phyloP scores from a whole-genome alignment of 1,140 invertebrate species.

The Papilio aristodemus region DNA sequence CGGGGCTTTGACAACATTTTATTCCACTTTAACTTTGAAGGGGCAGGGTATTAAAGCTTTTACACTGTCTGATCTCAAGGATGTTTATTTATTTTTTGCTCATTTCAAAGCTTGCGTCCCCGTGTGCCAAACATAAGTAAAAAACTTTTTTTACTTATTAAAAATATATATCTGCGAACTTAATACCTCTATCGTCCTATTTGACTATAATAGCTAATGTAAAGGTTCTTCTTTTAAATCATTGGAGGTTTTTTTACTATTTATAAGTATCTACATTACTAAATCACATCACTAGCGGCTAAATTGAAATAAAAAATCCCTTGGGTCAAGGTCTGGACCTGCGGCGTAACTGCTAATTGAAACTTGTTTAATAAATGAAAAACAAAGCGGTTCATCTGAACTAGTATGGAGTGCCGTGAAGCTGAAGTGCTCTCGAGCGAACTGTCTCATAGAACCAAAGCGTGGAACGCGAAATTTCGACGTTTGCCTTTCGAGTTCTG shows the following conservation, averaged over 20 bases:
- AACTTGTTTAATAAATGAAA: neutral
- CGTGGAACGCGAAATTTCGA: conserved; percentile 18
- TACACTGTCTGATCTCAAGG: conserved; percentile 6
- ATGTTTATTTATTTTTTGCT: conserved; percentile 20
- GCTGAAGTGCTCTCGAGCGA: conserved; percentile 4
- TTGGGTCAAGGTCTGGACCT: no score
- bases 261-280: no score
- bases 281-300: no score
- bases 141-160: no score
- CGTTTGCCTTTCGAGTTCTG: conserved; percentile 24
- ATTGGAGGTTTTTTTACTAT: no score
- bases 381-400: neutral
- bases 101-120: conserved; percentile 6
- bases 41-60: conserved; percentile 20
- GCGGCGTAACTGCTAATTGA: neutral
- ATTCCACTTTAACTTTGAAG: conserved; percentile 29
- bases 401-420: neutral
- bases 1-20: conserved; percentile 23
- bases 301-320: no score
- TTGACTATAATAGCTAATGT: no score
- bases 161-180: no score
- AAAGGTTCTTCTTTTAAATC: no score
- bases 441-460: no score
- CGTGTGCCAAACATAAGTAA: neutral
- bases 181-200: no score